Base-by-base conservation (phyloP, 2,113 vertebrate genomes). In the Piprites chloris region DNA sequence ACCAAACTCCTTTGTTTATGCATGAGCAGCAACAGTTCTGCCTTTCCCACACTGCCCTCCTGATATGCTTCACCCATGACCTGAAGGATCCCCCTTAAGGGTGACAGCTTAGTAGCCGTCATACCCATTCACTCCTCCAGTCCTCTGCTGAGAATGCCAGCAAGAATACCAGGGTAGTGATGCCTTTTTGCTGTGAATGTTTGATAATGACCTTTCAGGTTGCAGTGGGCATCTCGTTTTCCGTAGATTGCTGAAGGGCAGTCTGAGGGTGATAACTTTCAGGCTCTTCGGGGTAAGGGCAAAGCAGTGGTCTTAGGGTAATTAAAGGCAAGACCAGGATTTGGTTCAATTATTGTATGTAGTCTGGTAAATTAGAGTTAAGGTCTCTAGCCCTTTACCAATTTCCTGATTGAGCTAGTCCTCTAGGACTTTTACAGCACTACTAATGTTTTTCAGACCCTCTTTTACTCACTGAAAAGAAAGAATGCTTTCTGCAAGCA, bases 1-100 rank as follows among this genome's bases (percentile, higher is more conserved):
- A 92, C 91, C 30, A n/a, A 95, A 96, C 74, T 90, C 84, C 73
- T 93, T 96, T 96, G 66, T 97, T 95, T 96, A 96, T 97, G 96
- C 96, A 94, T 96, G 93, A 97, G 85, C 89, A 96, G 71, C 86
- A 97, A 55, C 77, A 84, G 89, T 85, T 73, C 94, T 92, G 91
- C 74, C 46, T 96, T 97, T 97, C 95, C 93, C 93, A 96, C 97
- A 91, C 94, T 97, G 61, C 83, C 80, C 86, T 97, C 63, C 93
- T 80, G 75, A 83, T 96, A 94, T 62, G 59, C 80, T 91, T 96
- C 93, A 95, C 95, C 91, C 89, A 72, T 95, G 95, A 95, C 95
- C 96, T 92, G 71, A 89, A 92, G 93, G 91, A 93, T 97, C 44
- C 84, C 73, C 37, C 44, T 89, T 55, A 26, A 71, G 69, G 85